Conservation (phyloP, 2,888 invertebrate genomes). For the Aproaerema taeniolella region DNA sequence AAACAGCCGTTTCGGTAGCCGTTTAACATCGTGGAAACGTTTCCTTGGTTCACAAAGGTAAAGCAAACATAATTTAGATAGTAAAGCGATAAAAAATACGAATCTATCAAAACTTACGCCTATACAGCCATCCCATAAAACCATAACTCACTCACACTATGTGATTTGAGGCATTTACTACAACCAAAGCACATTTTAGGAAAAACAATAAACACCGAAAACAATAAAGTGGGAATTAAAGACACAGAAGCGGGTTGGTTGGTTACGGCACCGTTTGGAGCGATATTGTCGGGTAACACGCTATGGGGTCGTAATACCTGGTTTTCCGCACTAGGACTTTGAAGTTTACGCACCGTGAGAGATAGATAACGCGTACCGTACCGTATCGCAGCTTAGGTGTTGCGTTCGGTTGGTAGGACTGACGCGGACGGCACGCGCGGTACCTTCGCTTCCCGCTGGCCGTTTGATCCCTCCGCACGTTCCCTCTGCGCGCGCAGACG, state of each 20-base stretch:
- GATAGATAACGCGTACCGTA: too few species aligned
- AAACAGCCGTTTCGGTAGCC: too few species aligned
- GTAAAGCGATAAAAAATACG: conserved; percentile 21
- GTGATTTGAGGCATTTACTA: conserved; percentile 44
- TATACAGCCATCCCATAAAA: conserved; percentile 24
- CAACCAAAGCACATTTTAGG: conserved; percentile 55
- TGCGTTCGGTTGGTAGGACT: conserved; percentile 48
- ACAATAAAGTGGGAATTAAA: conserved; percentile 68
- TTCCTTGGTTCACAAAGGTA: too few species aligned
- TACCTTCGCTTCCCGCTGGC: conserved; percentile 68
- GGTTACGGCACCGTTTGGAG: conserved; percentile 45
- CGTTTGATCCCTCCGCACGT: conserved; percentile 71
- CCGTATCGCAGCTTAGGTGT: conserved; percentile 44
- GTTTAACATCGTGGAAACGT: too few species aligned
- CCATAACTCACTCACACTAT: conserved; percentile 37
- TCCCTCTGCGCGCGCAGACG: conserved; percentile 69
- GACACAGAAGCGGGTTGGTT: conserved; percentile 49
- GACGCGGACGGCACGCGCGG: conserved; percentile 57
- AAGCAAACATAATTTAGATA: conserved; percentile 11
- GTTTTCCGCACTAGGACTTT: conserved; percentile 26
- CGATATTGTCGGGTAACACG: conserved; percentile 62
- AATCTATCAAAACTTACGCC: conserved; percentile 40
- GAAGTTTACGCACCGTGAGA: too few species aligned
- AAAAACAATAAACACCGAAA: conserved; percentile 70
- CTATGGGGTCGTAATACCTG: conserved; percentile 51